These are phyloP conservation scores for Auanema sp. DNA, from an alignment of 2,888 invertebrate species.

Conservation along the genomic window DNA sequence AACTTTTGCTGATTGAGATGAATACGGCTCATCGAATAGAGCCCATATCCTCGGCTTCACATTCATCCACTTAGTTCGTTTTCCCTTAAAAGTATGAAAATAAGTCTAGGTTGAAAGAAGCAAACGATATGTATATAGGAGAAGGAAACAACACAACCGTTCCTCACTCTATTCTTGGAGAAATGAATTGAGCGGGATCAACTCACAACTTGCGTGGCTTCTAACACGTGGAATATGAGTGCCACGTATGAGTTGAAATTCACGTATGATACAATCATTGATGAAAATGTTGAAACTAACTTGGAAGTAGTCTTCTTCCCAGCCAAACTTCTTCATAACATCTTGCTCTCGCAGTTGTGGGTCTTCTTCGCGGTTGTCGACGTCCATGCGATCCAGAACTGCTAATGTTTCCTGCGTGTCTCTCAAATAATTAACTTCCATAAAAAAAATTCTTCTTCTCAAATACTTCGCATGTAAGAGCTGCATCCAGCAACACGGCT, in stretches of 20 bases:
- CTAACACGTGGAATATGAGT: too few relatives aligned
- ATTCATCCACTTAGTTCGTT: conserved; percentile 79
- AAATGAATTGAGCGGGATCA: too few relatives aligned
- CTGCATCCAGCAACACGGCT: conserved; percentile 98
- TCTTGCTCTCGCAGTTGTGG: conserved; percentile 76
- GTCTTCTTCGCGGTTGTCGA: conserved; percentile 76
- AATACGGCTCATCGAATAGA: conserved; percentile 97
- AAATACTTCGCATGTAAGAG: conserved; percentile 45
- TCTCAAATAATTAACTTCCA: conserved; percentile 65
- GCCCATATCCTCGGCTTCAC: conserved; percentile 98
- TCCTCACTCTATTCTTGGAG: too few relatives aligned
- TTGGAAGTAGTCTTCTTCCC: conserved; percentile 89
- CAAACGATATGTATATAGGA: too few relatives aligned
- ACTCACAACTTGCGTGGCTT: too few relatives aligned
- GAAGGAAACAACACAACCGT: too few relatives aligned
- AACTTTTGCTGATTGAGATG: conserved; percentile 95
- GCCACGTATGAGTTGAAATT: too few relatives aligned
- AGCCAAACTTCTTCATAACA: conserved; percentile 80
- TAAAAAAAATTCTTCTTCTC: too few relatives aligned
- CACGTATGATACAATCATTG: too few relatives aligned
- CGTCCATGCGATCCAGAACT: conserved; percentile 91
- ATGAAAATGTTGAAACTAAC: conserved; percentile 71
- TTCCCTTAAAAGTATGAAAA: conserved; percentile 43
- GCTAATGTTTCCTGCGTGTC: conserved; percentile 98
- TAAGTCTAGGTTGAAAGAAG: too few relatives aligned